phyloP scores from a whole-genome alignment of 35 echinoderm and acorn worm species.

The Amphiura filiformis region DNA sequence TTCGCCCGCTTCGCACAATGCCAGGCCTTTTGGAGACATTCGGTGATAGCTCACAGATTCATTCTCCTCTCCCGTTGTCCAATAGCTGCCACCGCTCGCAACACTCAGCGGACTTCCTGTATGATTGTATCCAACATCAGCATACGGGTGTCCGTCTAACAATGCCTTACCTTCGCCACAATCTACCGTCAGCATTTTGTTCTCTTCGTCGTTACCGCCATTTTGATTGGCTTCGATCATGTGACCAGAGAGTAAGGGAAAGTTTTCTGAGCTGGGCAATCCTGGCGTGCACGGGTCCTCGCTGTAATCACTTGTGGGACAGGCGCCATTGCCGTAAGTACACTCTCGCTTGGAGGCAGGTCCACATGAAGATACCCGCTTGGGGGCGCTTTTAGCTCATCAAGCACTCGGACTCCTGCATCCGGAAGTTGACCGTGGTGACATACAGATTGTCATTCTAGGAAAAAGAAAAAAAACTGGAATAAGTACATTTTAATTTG shows the following conservation, averaged over 20 bases:
- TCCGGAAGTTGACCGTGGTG: not conserved
- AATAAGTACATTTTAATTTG: too few relatives aligned
- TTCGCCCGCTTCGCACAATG: not conserved
- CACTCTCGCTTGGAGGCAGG: not conserved
- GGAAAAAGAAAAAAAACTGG: not conserved
- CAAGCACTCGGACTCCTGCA: not conserved
- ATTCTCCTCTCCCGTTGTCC: not conserved
- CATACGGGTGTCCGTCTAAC: not conserved
- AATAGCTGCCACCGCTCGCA: not conserved
- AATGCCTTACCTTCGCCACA: not conserved
- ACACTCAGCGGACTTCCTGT: not conserved
- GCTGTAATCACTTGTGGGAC: not conserved
- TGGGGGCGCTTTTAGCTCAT: constrained; percentile 1
- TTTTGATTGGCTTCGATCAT: not conserved
- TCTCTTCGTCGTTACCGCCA: not conserved
- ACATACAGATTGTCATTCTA: constrained; percentile 3
- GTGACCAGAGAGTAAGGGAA: not conserved
- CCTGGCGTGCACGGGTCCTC: not conserved
- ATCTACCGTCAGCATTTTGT: not conserved
- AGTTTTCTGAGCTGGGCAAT: not conserved
- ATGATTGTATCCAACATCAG: not conserved
- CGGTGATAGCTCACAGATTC: not conserved
- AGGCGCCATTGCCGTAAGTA: not conserved
- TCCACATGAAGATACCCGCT: not conserved
- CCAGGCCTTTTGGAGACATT: not conserved